Conservation (phyloP, 2,888 invertebrate genomes). For the Dilophus febrilis region DNA sequence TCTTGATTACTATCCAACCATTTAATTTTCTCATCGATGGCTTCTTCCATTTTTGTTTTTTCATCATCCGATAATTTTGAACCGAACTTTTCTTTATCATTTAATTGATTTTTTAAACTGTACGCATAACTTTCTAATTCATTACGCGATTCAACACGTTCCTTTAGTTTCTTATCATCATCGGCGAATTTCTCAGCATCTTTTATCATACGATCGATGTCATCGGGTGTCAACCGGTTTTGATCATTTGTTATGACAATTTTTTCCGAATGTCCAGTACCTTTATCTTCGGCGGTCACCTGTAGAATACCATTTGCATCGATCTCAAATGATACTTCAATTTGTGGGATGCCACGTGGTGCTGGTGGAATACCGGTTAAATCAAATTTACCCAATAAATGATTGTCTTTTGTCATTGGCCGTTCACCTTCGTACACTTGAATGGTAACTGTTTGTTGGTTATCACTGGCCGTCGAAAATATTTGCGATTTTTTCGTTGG, state of each 20-base stretch:
- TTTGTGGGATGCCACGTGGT: constrained; percentile 83
- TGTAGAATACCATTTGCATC: constrained; percentile 88
- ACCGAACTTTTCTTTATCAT: constrained; percentile 93
- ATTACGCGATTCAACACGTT: constrained; percentile 89
- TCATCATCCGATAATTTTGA: constrained; percentile 78
- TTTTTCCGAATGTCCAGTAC: constrained; percentile 96
- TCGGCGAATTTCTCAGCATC: constrained; percentile 98
- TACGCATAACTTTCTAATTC: constrained; percentile 96
- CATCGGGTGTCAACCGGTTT: constrained; percentile 90
- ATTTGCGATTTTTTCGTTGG: constrained; percentile 99
- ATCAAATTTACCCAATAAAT: constrained; percentile 95
- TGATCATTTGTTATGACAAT: constrained; percentile 98
- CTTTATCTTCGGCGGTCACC: constrained; percentile 98
- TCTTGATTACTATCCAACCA: constrained; percentile 95
- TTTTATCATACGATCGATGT: constrained; percentile 98
- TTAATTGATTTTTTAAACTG: constrained; percentile 90
- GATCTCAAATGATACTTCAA: constrained; percentile 88
- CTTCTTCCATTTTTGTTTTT: constrained; percentile 85
- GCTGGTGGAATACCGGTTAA: constrained; percentile 93
- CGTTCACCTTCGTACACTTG: constrained; percentile 98
- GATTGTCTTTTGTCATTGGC: constrained; percentile 99
- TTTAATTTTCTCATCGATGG: constrained; percentile 92
- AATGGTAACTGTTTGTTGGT: constrained; percentile 97
- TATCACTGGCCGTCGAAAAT: constrained; percentile 97
- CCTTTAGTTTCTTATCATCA: constrained; percentile 93